Conservation (phyloP, 2,888 invertebrate genomes). For the Cryptocephalus primarius region DNA sequence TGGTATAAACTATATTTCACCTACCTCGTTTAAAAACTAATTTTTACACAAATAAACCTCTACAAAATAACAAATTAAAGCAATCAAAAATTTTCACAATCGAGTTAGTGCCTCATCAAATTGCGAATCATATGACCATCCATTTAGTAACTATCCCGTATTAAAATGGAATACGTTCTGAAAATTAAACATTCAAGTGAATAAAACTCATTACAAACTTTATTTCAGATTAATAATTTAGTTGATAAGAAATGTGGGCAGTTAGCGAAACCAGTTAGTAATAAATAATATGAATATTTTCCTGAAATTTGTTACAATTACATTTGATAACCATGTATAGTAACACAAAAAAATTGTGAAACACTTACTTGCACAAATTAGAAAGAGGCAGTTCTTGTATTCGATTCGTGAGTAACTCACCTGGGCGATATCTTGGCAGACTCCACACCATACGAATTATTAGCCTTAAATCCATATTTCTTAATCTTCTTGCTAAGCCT, state of each 20-base stretch:
- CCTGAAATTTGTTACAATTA: no score
- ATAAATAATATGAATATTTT: neutral
- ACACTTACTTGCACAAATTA: neutral
- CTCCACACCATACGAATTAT: constrained; percentile 50
- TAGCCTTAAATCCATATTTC: constrained; percentile 85
- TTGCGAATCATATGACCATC: no score
- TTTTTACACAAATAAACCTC: no score
- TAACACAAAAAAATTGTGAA: neutral
- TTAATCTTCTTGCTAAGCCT: constrained; percentile 85
- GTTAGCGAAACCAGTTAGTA: neutral
- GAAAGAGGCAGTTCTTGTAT: neutral
- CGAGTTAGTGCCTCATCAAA: no score
- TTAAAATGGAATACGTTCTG: constrained; percentile 14
- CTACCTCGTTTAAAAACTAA: no score
- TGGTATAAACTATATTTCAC: no score
- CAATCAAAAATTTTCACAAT: no score
- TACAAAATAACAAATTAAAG: no score
- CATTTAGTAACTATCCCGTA: constrained; percentile 12
- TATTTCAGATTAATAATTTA: neutral
- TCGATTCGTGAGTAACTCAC: constrained; percentile 38
- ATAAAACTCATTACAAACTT: neutral
- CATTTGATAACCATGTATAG: no score
- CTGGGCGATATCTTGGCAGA: constrained; percentile 66
- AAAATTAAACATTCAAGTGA: constrained; percentile 6
- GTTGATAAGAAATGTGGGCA: neutral